phyloP scores from a whole-genome alignment of 2,888 invertebrate species.

The Endomychus coccineus region DNA sequence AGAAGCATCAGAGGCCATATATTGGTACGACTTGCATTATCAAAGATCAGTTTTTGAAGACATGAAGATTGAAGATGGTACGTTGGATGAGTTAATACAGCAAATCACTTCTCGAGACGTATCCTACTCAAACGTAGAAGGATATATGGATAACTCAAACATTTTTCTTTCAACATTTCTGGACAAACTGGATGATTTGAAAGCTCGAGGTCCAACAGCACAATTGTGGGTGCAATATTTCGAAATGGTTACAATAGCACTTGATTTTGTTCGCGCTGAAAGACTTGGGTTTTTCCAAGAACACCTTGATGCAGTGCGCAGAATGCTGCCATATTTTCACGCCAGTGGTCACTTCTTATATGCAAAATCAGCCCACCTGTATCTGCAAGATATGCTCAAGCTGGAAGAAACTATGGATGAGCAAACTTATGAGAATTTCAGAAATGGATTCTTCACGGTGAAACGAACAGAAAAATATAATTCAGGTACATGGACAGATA shows the following conservation, averaged over 20 bases:
- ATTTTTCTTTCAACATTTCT: constrained; percentile 17
- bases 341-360: constrained; percentile 35
- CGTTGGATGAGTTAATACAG: constrained; percentile 22
- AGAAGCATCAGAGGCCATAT: constrained; percentile 14
- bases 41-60: constrained; percentile 20
- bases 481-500: constrained; percentile 11
- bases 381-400: constrained; percentile 27
- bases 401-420: constrained; percentile 26
- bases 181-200: constrained; percentile 23
- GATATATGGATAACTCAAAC: constrained; percentile 16
- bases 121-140: constrained; percentile 23
- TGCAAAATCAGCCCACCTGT: constrained; percentile 29
- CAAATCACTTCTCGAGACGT: constrained; percentile 25
- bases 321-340: constrained; percentile 37
- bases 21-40: too few relatives aligned
- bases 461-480: constrained; percentile 24
- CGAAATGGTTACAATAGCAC: constrained; percentile 31
- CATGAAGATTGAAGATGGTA: constrained; percentile 14
- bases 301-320: constrained; percentile 28
- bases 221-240: constrained; percentile 34
- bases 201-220: constrained; percentile 24
- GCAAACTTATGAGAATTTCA: constrained; percentile 21
- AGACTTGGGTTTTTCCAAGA: too few relatives aligned
- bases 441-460: constrained; percentile 27
- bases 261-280: constrained; percentile 28